Base-by-base conservation (phyloP, 2,888 invertebrate species). In the Machimus atricapillus region DNA sequence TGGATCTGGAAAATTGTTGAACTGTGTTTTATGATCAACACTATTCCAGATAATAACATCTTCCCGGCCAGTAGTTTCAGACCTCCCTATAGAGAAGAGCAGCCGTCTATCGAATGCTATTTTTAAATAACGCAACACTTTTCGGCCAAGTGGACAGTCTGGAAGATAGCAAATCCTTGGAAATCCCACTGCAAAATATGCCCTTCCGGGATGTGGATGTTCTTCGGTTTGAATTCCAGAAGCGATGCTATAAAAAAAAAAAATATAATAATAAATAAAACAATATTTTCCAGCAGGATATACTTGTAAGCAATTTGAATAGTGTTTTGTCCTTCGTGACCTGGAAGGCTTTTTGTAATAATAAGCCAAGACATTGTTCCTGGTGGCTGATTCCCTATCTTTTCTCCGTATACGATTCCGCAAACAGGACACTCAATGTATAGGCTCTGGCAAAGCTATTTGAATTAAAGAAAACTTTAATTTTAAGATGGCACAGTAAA, bases 11-110 rank as follows among this genome's bases (percentile, higher is more conserved):
- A 96, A 97, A 89, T 96, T 96, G 86, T 95, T 95, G 37, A 95
- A 93, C 92, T 96, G 95, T 87, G 97, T 97, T 92, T 97, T 97
- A 91, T 97, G 97, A 90, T 97, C 97, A 88, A 97, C 96, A 90
- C 95, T 96, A 91, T 97, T 97, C 98, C 98, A 98, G 77, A 97
- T 95, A 86, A 98, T 97, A 88, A 97, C 97, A 93, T 98, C 97
- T 91, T 97, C 96, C 90, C 96, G 95, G 0, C 98, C 98, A 0
- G 98, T 98, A 0, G 98, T 98, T 87, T 95, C 95, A 0, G 98
- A 98, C 76, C 96, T 94, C 86, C 97, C 96, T 89, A 98, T 96
- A 0, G 97, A 96, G 93, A 98, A 98, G 89, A 97, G 95, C 89
- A 96, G 92, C 88, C 97, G 95, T 19, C 97, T 94, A 91, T 97